These are phyloP conservation scores for Pedetes capensis DNA, from an alignment of 2,113 vertebrate genomes.

Conservation along the genomic window DNA sequence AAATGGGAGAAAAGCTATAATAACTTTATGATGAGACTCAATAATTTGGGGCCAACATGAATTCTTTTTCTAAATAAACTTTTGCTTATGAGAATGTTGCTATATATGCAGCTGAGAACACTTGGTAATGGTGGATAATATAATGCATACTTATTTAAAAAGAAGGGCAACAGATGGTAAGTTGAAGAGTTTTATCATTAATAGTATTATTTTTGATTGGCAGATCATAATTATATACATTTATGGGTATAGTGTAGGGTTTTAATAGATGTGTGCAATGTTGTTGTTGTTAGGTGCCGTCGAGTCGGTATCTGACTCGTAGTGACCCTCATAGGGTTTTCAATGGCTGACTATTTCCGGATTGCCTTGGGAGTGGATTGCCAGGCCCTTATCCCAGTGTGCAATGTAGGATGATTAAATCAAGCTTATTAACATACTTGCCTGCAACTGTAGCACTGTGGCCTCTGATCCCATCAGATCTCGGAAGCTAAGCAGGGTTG, in stretches of 20 bases:
- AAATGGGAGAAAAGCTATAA: neutral
- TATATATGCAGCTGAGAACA: neutral
- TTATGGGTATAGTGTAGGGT: neutral
- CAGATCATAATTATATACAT: neutral
- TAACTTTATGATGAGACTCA: neutral
- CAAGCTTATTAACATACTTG: neutral
- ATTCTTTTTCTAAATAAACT: slow-evolving; percentile 4
- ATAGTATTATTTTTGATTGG: neutral
- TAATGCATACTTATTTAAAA: neutral
- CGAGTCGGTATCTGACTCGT: too few relatives aligned
- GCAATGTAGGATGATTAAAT: neutral
- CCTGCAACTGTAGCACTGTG: too few relatives aligned
- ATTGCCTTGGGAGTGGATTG: too few relatives aligned
- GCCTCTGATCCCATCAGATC: too few relatives aligned
- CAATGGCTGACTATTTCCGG: too few relatives aligned
- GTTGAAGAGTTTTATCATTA: neutral
- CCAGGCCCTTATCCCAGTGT: too few relatives aligned
- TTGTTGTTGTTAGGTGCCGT: too few relatives aligned
- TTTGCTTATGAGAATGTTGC: neutral
- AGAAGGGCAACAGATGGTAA: neutral
- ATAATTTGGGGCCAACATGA: neutral
- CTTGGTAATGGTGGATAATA: neutral
- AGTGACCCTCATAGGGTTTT: too few relatives aligned
- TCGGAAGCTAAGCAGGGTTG: too few relatives aligned
- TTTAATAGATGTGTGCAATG: neutral